Conservation (phyloP, 1,140 invertebrate species). For the Mercenaria mercenaria region DNA sequence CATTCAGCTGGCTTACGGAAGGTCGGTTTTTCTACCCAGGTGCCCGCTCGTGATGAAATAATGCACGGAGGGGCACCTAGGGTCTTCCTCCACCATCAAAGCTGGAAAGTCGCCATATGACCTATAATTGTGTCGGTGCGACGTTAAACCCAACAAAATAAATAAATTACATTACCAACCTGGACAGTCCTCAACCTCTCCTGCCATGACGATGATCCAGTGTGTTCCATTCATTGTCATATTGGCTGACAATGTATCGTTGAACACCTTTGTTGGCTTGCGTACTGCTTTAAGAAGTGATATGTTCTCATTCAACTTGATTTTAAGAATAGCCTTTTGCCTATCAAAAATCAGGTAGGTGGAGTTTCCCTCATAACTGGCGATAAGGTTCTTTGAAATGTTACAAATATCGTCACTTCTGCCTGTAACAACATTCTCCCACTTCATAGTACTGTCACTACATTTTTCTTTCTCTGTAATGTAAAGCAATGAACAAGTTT, state of each 20-base stretch:
- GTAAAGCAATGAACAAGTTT: no score
- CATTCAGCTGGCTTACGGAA: no score
- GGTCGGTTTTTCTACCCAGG: no score
- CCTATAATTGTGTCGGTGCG: no score
- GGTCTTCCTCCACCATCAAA: no score
- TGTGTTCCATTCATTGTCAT: constrained; percentile 55
- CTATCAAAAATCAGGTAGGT: constrained; percentile 40
- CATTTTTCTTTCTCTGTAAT: constrained; percentile 10
- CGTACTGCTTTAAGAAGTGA: constrained; percentile 47
- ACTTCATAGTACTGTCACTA: constrained; percentile 1
- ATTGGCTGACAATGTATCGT: neutral
- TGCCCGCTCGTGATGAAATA: no score
- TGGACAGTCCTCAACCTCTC: constrained; percentile 33
- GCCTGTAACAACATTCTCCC: constrained; percentile 11
- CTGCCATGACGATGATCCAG: constrained; percentile 38
- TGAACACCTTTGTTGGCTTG: neutral
- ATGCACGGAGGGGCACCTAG: no score
- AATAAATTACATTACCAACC: constrained; percentile 2
- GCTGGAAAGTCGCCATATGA: no score
- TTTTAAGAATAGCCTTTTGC: constrained; percentile 1
- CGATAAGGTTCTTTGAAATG: neutral
- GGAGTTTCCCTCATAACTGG: neutral
- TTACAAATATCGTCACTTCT: neutral
- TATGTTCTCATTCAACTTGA: constrained; percentile 25
- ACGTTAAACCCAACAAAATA: no score